Evolutionary conservation across 2,888 invertebrate species (phyloP).

Genomic region (Theretra japonica): DNA sequence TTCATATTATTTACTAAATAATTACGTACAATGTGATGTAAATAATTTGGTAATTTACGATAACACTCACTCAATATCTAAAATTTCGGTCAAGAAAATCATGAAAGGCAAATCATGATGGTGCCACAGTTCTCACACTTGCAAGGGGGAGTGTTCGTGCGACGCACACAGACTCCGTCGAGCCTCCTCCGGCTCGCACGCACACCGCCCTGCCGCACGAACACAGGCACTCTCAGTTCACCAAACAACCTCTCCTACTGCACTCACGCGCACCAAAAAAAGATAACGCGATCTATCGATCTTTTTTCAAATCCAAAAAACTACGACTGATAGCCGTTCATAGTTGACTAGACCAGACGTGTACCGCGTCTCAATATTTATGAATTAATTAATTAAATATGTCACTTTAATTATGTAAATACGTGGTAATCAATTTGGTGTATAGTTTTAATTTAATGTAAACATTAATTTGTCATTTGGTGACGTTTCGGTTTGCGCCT

Average conservation of each 20-base stretch:
- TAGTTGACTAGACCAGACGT: conserved; percentile 76
- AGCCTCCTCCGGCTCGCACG: conserved; percentile 73
- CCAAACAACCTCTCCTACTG: conserved; percentile 83
- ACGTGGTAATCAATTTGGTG: conserved; percentile 80
- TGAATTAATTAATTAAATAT: conserved; percentile 80
- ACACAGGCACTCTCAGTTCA: conserved; percentile 82
- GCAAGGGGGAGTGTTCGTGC: conserved; percentile 77
- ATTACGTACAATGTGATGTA: neutral
- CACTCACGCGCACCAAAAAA: conserved; percentile 85
- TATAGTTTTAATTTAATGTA: conserved; percentile 78
- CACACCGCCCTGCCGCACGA: conserved; percentile 65
- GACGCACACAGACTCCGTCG: conserved; percentile 67
- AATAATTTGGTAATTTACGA: neutral
- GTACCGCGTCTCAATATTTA: conserved; percentile 80
- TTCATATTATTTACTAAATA: neutral
- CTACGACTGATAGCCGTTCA: conserved; percentile 69
- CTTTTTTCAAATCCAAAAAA: conserved; percentile 80
- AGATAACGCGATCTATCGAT: conserved; percentile 83
- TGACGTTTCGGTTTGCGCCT: conserved; percentile 66
- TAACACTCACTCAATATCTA: neutral
- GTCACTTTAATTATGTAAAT: conserved; percentile 83
- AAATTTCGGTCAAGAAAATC: conserved; percentile 30
- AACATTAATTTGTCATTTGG: conserved; percentile 78
- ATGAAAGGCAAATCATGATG: conserved; percentile 45
- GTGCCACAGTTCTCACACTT: conserved; percentile 63